Evolutionary conservation across 2,888 invertebrate species (phyloP).

Genomic region (Cataglyphis albicans): DNA sequence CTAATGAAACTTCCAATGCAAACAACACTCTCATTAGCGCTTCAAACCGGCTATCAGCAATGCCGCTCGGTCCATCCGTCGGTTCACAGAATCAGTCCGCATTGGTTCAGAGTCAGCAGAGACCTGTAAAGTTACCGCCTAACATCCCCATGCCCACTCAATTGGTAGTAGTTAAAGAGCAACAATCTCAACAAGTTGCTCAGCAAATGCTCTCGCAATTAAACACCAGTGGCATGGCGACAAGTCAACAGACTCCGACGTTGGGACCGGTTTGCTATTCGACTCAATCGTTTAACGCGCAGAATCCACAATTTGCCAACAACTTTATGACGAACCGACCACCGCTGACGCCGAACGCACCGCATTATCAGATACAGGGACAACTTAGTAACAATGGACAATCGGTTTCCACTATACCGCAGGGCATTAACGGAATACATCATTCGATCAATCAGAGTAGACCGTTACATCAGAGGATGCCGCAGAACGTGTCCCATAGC

Average conservation of each 20-base stretch:
- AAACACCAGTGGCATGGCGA: constrained; percentile 28
- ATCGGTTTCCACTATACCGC: constrained; percentile 59
- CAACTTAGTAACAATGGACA: constrained; percentile 68
- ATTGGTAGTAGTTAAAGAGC: constrained; percentile 62
- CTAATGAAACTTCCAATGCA: constrained; percentile 56
- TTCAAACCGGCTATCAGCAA: constrained; percentile 73
- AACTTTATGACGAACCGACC: constrained; percentile 77
- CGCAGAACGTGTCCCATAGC: constrained; percentile 60
- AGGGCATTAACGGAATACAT: constrained; percentile 69
- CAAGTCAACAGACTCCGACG: constrained; percentile 56
- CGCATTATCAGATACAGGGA: constrained; percentile 69
- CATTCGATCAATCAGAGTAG: constrained; percentile 66
- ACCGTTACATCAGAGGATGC: constrained; percentile 65
- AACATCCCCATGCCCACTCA: constrained; percentile 58
- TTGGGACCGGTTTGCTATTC: constrained; percentile 73
- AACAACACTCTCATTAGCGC: constrained; percentile 59
- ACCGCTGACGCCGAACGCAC: constrained; percentile 63
- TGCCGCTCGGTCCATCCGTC: constrained; percentile 62
- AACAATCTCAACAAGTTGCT: constrained; percentile 58
- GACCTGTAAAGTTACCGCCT: constrained; percentile 60
- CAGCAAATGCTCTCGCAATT: constrained; percentile 57
- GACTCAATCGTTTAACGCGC: constrained; percentile 80
- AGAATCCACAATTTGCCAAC: constrained; percentile 81
- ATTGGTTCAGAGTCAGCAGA: constrained; percentile 52
- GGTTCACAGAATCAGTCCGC: constrained; percentile 53